Conservation (phyloP, 2,888 invertebrate species). For the Amphipyra tragopoginis region DNA sequence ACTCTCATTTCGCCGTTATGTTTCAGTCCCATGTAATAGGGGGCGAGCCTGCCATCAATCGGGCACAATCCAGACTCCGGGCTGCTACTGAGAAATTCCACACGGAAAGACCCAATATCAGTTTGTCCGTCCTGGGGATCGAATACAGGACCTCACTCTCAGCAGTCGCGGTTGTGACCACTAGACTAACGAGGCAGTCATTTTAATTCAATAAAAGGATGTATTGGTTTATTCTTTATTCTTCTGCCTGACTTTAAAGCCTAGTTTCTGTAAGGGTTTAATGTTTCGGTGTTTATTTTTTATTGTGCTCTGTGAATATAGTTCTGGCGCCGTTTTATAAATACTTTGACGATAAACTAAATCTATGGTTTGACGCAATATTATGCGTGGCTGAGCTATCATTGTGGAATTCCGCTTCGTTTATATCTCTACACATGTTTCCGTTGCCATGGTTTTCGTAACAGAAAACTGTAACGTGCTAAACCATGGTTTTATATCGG, state of each 20-base stretch:
- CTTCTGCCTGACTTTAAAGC: not conserved
- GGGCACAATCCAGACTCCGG: too few relatives aligned
- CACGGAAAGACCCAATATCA: too few relatives aligned
- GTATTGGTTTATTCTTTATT: not conserved
- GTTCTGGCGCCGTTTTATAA: constrained; percentile 32
- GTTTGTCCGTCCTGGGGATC: too few relatives aligned
- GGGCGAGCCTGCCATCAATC: too few relatives aligned
- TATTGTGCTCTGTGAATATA: not conserved
- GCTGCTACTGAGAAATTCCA: too few relatives aligned
- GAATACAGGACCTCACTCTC: too few relatives aligned
- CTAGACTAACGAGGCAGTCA: too few relatives aligned
- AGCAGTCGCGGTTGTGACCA: too few relatives aligned
- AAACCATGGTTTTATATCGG: constrained; percentile 27
- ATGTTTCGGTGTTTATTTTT: not conserved
- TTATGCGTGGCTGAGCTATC: constrained; percentile 30
- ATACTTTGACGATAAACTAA: constrained; percentile 23
- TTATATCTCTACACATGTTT: constrained; percentile 62
- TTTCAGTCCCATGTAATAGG: too few relatives aligned
- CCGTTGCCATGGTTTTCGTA: constrained; percentile 49
- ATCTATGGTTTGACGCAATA: constrained; percentile 18
- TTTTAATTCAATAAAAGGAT: too few relatives aligned
- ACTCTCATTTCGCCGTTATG: too few relatives aligned
- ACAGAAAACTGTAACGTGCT: constrained; percentile 38
- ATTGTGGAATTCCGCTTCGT: constrained; percentile 57
- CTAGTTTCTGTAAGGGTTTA: not conserved